Conservation (phyloP, 2,888 invertebrate species). For the Physocephala rufipes region DNA sequence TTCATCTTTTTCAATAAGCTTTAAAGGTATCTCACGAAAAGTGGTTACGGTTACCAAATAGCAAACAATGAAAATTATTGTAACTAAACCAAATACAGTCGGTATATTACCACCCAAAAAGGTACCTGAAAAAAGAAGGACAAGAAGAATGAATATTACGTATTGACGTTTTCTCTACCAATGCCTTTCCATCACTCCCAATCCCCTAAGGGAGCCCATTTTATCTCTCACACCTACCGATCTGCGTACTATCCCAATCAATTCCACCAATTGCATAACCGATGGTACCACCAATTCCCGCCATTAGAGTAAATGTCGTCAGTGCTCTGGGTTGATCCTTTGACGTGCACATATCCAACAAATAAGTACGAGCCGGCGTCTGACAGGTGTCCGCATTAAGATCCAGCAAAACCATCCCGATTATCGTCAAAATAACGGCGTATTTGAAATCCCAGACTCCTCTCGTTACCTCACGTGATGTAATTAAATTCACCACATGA, state of each 20-base stretch:
- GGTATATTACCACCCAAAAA: constrained; percentile 70
- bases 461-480: background rate
- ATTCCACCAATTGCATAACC: constrained; percentile 71
- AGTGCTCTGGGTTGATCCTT: constrained; percentile 72
- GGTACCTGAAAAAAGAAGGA: constrained; percentile 45
- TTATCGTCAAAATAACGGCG: constrained; percentile 69
- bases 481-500: constrained; percentile 33
- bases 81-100: constrained; percentile 70
- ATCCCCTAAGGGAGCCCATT: no score
- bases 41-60: constrained; percentile 70
- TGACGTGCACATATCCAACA: constrained; percentile 72
- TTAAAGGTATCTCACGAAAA: constrained; percentile 70
- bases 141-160: no score
- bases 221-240: constrained; percentile 57
- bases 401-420: constrained; percentile 72
- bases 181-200: no score
- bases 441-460: constrained; percentile 57
- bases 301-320: constrained; percentile 73
- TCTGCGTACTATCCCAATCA: constrained; percentile 70
- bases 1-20: constrained; percentile 62
- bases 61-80: constrained; percentile 69
- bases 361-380: constrained; percentile 72
- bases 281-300: constrained; percentile 72
- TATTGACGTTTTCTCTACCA: no score
- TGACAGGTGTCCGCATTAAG: constrained; percentile 75